phyloP scores from a whole-genome alignment of 23 tunicate species.

The Diplosoma virens region DNA sequence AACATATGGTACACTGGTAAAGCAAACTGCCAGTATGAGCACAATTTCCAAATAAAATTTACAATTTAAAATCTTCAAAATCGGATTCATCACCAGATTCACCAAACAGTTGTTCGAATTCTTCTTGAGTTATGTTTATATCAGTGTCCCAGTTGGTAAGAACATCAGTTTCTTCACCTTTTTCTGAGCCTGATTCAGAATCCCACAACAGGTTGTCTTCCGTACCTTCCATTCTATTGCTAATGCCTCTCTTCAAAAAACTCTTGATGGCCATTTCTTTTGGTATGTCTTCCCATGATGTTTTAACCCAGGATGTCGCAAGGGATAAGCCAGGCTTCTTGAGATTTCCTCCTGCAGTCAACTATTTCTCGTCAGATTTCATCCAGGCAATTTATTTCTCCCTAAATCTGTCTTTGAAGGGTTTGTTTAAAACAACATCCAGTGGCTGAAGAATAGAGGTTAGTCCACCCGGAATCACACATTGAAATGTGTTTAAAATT shows the following conservation, averaged over 20 bases:
- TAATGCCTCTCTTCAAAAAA: not conserved
- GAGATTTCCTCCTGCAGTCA: not conserved
- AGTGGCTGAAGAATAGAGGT: constrained; percentile 33
- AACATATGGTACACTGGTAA: too few relatives aligned
- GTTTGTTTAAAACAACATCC: constrained; percentile 33
- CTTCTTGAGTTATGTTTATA: too few relatives aligned
- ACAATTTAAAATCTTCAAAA: too few relatives aligned
- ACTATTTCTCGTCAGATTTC: not conserved
- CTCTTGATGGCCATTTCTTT: not conserved
- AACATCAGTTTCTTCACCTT: too few relatives aligned
- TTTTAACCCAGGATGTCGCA: constrained; percentile 14
- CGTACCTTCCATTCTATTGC: constrained; percentile 5
- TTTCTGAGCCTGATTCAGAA: too few relatives aligned
- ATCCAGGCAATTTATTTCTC: not conserved
- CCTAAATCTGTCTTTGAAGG: constrained; percentile 13
- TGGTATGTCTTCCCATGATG: constrained; percentile 6
- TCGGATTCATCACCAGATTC: too few relatives aligned
- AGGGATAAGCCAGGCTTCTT: constrained; percentile 6
- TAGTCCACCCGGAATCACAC: constrained; percentile 34
- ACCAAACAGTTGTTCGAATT: too few relatives aligned
- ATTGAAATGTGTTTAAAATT: not conserved
- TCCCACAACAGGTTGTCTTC: constrained; percentile 13
- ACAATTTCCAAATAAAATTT: too few relatives aligned
- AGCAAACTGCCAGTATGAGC: too few relatives aligned
- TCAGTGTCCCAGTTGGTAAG: too few relatives aligned